A percentile compares a stretch with the other conserved stretches of the same genome.
Evolutionary conservation across 2,888 invertebrate genomes (phyloP).

Genomic region (Cheilosia vulpina): DNA sequence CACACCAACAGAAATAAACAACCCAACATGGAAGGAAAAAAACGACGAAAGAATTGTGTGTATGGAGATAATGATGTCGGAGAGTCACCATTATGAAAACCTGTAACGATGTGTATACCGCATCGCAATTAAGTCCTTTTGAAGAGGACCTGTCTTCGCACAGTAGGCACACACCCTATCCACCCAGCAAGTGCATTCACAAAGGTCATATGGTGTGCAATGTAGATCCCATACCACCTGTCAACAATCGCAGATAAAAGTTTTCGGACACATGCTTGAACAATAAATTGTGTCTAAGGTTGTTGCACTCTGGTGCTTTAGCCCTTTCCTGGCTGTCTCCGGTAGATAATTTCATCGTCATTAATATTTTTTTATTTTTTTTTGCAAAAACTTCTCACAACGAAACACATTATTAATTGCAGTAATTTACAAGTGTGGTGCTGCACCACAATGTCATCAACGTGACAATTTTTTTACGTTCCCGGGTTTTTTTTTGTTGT

Average conservation of each 20-base stretch:
- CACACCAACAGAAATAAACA: neutral
- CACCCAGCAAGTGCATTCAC: conserved; percentile 62
- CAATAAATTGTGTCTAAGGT: conserved; percentile 27
- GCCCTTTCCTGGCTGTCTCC: conserved; percentile 16
- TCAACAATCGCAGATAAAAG: conserved; percentile 58
- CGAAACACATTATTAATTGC: conserved; percentile 46
- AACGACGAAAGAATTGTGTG: conserved; percentile 52
- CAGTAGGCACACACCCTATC: neutral
- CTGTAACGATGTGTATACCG: conserved; percentile 58
- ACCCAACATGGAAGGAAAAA: conserved; percentile 1
- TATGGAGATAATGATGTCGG: conserved; percentile 68
- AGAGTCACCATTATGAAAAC: conserved; percentile 45
- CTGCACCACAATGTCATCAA: conserved; percentile 35
- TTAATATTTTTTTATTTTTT: conserved; percentile 41
- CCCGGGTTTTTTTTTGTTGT: conserved; percentile 8
- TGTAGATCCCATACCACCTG: conserved; percentile 11
- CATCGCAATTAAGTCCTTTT: conserved; percentile 72
- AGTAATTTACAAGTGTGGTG: conserved; percentile 9
- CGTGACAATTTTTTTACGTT: neutral
- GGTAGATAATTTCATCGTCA: conserved; percentile 50
- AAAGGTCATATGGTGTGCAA: conserved; percentile 37
- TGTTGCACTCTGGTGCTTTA: conserved; percentile 35
- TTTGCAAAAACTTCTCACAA: neutral
- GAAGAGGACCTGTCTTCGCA: conserved; percentile 51
- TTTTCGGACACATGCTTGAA: conserved; percentile 66